Base-by-base conservation (phyloP, 2,888 invertebrate species). In the Pilophorus perplexus region DNA sequence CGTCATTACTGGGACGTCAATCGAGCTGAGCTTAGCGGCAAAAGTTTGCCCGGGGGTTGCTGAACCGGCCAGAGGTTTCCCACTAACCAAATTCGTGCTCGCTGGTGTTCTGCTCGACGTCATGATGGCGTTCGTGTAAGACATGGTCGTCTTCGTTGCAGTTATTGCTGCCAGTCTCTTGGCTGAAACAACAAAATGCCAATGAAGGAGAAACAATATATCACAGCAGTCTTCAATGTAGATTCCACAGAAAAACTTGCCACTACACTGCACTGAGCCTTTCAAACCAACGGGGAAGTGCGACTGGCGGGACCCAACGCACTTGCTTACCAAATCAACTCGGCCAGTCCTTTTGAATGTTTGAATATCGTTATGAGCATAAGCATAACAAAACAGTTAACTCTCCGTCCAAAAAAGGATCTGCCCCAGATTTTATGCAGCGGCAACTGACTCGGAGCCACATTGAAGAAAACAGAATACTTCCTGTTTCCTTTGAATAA, bases 1-100 rank as follows among this genome's bases (percentile, higher is more conserved):
- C 66, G 74, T 74, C 59, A 72, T 73, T 70, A 75, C 74, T 65
- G 20, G 38, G n/a, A 20, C 38, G 14, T 64, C 64, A 2, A 23
- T 38, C 6, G 64, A 50, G 71, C 85, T 84, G 65, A 88, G 80
- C 77, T 88, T 88, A 65, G 87, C 87, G 16, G 88, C 88, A 78
- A 88, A 88, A 1, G 87, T 86, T 78, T 85, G 85, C 3, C 65
- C 66, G 12, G 64, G 52, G 2, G 40, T 54, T 3, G 64, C 42
- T n/a, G 37, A 22, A 25, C 52, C 40, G 1, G 64, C 18, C 8
- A 37, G 14, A 8, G 23, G n/a, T 28, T 52, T 52, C 12, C 42
- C 54, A n/a, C 44, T 59, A 3, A 48, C 16, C 3, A 25, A 42
- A 28, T 42, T 75, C 70, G 78, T 76, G 37, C 76, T 75, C 38